These are phyloP conservation scores for Chrysodeixis includens DNA, from an alignment of 2,888 invertebrate genomes.

Conservation along the genomic window DNA sequence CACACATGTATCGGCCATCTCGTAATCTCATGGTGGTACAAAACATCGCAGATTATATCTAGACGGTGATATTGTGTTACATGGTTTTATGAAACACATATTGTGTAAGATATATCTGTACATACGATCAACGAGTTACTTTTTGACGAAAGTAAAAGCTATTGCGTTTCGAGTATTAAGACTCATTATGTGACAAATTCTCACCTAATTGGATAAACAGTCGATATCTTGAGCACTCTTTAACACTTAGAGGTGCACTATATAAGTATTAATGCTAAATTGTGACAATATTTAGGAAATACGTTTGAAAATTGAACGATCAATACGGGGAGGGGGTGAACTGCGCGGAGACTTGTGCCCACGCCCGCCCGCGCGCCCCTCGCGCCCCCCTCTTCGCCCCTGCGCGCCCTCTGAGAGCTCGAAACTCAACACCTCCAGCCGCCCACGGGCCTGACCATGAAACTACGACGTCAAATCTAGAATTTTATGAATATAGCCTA, in stretches of 20 bases:
- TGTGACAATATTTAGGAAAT: slow-evolving; percentile 79
- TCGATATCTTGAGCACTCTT: not conserved
- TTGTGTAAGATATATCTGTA: not conserved
- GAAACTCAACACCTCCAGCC: slow-evolving; percentile 76
- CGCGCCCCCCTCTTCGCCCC: slow-evolving; percentile 47
- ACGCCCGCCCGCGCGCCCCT: slow-evolving; percentile 70
- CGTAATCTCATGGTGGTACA: slow-evolving; percentile 14
- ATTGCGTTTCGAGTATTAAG: not conserved
- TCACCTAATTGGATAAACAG: slow-evolving; percentile 23
- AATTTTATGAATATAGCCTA: slow-evolving; percentile 16
- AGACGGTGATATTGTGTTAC: not conserved
- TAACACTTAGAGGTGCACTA: slow-evolving; percentile 24
- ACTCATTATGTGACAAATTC: not conserved
- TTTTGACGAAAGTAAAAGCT: not conserved
- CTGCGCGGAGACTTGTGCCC: slow-evolving; percentile 78
- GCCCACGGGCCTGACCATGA: slow-evolving; percentile 76
- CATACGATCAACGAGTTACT: not conserved
- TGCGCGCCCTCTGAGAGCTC: slow-evolving; percentile 62
- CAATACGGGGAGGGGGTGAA: slow-evolving; percentile 79
- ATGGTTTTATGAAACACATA: not conserved
- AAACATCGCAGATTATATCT: not conserved
- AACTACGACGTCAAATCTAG: slow-evolving; percentile 59
- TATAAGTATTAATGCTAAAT: slow-evolving; percentile 60
- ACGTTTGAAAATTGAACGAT: slow-evolving; percentile 82
- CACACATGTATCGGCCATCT: slow-evolving; percentile 8